A percentile compares a stretch with the other conserved stretches of the same genome.
Evolutionary conservation across 1,140 invertebrate genomes (phyloP).

Genomic region (Bathynomus jamesi): DNA sequence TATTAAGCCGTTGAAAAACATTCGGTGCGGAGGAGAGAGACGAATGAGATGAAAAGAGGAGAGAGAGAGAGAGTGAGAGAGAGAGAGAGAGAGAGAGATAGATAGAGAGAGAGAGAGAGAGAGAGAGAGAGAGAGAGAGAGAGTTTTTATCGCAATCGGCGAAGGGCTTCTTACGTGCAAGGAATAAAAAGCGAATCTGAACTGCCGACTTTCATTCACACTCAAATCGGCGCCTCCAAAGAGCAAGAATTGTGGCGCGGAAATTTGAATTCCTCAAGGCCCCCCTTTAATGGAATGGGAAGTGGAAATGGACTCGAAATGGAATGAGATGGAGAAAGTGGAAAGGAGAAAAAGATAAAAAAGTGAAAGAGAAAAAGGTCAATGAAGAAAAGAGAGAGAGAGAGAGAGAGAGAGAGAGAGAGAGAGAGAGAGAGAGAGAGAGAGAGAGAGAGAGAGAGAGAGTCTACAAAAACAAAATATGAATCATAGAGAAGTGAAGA

Average conservation of each 20-base stretch:
- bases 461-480: too few species aligned
- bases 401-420: too few species aligned
- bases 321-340: background rate
- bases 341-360: background rate
- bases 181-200: background rate
- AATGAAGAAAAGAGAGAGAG: background rate
- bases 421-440: too few species aligned
- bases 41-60: background rate
- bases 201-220: background rate
- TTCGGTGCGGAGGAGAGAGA: background rate
- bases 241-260: background rate
- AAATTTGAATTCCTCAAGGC: background rate
- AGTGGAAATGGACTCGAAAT: too few species aligned
- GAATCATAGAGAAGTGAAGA: too few species aligned
- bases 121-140: background rate
- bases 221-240: background rate
- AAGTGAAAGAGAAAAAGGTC: background rate
- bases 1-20: slow-evolving; percentile 1
- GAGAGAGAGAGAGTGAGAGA: background rate
- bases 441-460: too few species aligned
- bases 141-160: background rate
- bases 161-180: background rate
- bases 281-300: background rate
- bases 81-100: background rate
- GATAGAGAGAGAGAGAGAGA: background rate